Base-by-base conservation (phyloP, 1,140 invertebrate genomes). In the Saccostrea echinata region DNA sequence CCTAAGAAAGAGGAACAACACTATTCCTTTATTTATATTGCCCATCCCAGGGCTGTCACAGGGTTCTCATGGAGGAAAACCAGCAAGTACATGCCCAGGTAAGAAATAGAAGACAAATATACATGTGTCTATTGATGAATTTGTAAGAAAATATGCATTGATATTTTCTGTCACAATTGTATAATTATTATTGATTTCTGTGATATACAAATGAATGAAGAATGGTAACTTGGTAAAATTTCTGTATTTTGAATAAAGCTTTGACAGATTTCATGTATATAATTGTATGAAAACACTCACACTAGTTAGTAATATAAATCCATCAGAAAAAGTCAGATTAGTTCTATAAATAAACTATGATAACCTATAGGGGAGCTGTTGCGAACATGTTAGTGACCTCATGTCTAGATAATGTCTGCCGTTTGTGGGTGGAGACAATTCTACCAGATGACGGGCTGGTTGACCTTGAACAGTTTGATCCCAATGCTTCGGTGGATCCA, bases 81-180 rank as follows among this genome's bases (percentile, higher is more conserved):
- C 55, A 99, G 98, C 96, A 99, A 99, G 96, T 99, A 99, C 93
- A 99, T 99, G 98, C 98, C 98, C 88, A 98, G 98, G 98, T 98
- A 96, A 96, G 85, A 98, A 95, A 35, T 3, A 90, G 8, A 43
- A 43, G 4, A 43, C 35, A 43, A 4, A 43, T 43, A 2, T 43
- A 43, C 43, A 43, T 43, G 4, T 43, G 9, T 43, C 43, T 43
- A 43, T 43, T 9, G 9, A 6, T 43, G 43, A 43, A 43, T 43
- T 43, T 1, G 35, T 43, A 43, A 43, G 35, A 43, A 43, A 43
- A 43, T 43, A 43, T 43, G 43, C 4, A 8, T 1, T 43, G 43
- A n/a, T 43, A 43, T 43, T 8, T 43, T 43, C 43, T 43, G 43
- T 43, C 43, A 43, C 9, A 43, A 43, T 43, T 43, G 9, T 3